phyloP scores from a whole-genome alignment of 2,113 vertebrate species.

The Silurus asotus region DNA sequence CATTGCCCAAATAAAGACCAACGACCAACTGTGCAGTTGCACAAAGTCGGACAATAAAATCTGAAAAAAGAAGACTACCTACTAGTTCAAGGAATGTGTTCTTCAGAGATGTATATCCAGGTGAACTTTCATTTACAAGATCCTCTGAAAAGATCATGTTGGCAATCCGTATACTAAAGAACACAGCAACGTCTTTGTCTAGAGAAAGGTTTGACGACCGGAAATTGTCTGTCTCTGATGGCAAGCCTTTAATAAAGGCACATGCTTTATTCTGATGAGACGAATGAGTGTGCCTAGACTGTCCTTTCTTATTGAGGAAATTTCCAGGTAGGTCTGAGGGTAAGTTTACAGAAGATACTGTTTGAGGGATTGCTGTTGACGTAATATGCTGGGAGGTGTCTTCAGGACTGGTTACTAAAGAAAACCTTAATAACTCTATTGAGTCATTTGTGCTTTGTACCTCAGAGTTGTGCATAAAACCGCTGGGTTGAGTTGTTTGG shows the following conservation, averaged over 20 bases:
- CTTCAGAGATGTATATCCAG: slow-evolving; percentile 87
- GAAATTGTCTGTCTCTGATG: slow-evolving; percentile 57
- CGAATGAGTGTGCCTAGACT: slow-evolving; percentile 20
- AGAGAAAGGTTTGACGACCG: slow-evolving; percentile 69
- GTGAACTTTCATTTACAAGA: slow-evolving; percentile 90
- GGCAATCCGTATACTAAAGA: slow-evolving; percentile 92
- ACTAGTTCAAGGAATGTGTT: slow-evolving; percentile 90
- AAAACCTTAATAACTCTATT: slow-evolving; percentile 7
- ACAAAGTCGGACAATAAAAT: slow-evolving; percentile 57
- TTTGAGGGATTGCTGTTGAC: not conserved
- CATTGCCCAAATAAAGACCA: not conserved
- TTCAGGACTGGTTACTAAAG: not conserved
- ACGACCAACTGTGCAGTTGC: not conserved
- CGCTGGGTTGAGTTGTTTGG: slow-evolving; percentile 22
- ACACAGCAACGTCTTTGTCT: slow-evolving; percentile 86
- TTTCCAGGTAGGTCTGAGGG: slow-evolving; percentile 12
- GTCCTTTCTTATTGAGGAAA: slow-evolving; percentile 21
- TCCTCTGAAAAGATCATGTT: slow-evolving; percentile 89
- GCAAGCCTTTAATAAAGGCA: slow-evolving; percentile 60
- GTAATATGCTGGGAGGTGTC: not conserved
- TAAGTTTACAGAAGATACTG: slow-evolving; percentile 13
- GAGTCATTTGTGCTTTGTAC: not conserved
- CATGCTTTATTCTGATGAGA: not conserved
- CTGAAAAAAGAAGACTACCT: slow-evolving; percentile 74
- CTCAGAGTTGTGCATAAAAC: not conserved